phyloP scores from a whole-genome alignment of 2,888 invertebrate species.

The Ectemnius continuus region DNA sequence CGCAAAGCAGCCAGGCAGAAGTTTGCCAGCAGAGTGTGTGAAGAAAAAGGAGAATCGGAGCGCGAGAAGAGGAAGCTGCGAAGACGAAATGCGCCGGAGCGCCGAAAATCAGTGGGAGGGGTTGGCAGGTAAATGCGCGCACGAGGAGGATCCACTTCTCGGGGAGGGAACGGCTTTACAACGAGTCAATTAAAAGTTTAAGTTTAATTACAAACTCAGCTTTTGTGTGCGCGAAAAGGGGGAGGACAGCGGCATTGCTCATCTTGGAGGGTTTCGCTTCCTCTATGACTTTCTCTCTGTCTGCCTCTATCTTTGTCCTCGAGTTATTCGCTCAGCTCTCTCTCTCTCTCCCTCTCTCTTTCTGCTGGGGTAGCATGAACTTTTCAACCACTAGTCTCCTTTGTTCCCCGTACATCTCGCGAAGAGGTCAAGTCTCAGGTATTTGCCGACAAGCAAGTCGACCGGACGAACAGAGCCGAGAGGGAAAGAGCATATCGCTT shows the following conservation, averaged over 20 bases:
- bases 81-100: conserved; percentile 8
- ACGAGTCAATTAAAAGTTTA: conserved; percentile 77
- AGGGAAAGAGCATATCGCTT: conserved; percentile 25
- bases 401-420: conserved; percentile 43
- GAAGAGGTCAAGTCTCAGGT: conserved; percentile 42
- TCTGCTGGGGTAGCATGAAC: conserved; percentile 31
- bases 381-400: conserved; percentile 48
- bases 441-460: conserved; percentile 13
- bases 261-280: conserved; percentile 24
- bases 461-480: not conserved
- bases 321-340: conserved; percentile 24
- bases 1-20: too few species aligned
- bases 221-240: conserved; percentile 40
- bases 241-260: conserved; percentile 17
- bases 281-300: not conserved
- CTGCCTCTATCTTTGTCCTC: conserved; percentile 33
- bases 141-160: conserved; percentile 58
- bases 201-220: conserved; percentile 77
- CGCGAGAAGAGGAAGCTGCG: not conserved
- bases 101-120: conserved; percentile 35
- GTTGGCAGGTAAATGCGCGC: conserved; percentile 33
- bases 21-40: too few species aligned
- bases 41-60: too few species aligned
- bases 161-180: conserved; percentile 69
- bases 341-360: conserved; percentile 38